Base-by-base conservation (phyloP, 1,140 invertebrate species). In the Melitaea cinxia region DNA sequence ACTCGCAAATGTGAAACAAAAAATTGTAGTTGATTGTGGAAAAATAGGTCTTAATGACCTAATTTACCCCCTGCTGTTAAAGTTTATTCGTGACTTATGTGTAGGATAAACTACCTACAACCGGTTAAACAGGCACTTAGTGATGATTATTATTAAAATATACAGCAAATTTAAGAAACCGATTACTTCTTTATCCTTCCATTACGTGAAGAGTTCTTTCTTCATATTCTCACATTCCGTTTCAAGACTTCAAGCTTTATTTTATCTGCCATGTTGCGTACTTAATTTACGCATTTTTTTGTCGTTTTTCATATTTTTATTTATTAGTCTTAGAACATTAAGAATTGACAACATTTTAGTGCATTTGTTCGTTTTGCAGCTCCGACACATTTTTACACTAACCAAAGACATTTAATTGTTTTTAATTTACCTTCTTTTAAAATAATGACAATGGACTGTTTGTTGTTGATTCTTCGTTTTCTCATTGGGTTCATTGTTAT, bases 161-260 rank as follows among this genome's bases (percentile, higher is more conserved):
- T 24, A 7, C 10, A 50, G 17, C 15, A 42, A 42, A 42, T 1
- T 17, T 37, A n/a, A 42, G 5, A 39, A 39, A 42, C n/a, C n/a
- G 3, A 33, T 12, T 42, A 19, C 9, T 42, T 17, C 37, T 42
- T 42, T 52, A 12, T 52, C 49, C 24, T 52, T 52, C 49, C 26
- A 28, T 17, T 30, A 26, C 15, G 14, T 42, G 49, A 52, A 52
- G 26, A 52, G 23, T 7, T 21, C 47, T 50, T 55, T 45, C 37
- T 50, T 65, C 65, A 26, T 65, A 65, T 61, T 69, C 53, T 65
- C 65, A 77, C 75, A 77, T 77, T 77, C 75, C 75, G 70, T 66
- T 57, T 54, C 68, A 70, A 72, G 65, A 72, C 67, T 73, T 63
- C 37, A 54, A 60, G 49, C 26, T 47, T 47, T 47, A 47, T 47